Evolutionary conservation across 2,113 vertebrate genomes (phyloP).

Genomic region (Leptodactylus fuscus): DNA sequence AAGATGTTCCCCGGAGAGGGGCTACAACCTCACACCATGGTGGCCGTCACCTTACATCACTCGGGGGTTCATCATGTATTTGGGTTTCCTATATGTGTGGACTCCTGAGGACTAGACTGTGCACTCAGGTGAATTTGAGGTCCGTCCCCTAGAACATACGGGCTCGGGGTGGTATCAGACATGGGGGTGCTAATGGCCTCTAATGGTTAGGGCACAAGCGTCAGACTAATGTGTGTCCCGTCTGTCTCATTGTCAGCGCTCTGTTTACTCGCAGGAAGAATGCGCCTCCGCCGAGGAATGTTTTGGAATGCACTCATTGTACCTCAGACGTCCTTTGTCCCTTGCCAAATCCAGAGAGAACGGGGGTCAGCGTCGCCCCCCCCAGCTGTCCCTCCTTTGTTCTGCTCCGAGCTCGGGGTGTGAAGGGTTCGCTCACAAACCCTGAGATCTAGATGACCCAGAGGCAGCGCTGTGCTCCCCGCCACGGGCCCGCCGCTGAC

Average conservation of each 20-base stretch:
- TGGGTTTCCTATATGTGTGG: too few species aligned
- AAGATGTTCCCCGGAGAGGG: too few species aligned
- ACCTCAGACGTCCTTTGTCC: background rate
- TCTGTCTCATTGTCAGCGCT: background rate
- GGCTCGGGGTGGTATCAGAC: too few species aligned
- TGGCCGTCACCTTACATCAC: too few species aligned
- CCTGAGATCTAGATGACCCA: constrained; percentile 15
- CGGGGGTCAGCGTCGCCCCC: background rate
- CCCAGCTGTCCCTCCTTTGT: constrained; percentile 7
- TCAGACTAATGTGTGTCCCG: background rate
- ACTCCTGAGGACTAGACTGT: too few species aligned
- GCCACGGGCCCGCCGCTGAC: background rate
- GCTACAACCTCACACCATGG: too few species aligned
- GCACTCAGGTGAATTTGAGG: too few species aligned
- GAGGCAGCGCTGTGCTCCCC: background rate
- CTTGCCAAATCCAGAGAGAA: background rate
- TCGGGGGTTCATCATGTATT: too few species aligned
- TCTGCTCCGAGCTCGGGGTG: background rate
- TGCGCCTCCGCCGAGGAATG: background rate
- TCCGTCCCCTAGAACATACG: too few species aligned
- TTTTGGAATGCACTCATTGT: constrained; percentile 7
- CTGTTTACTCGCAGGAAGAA: constrained; percentile 18
- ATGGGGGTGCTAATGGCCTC: too few species aligned
- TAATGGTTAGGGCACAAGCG: background rate
- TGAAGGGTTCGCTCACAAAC: background rate